These are phyloP conservation scores for Noturus placidus DNA, from an alignment of 2,113 vertebrate genomes.

Conservation along the genomic window DNA sequence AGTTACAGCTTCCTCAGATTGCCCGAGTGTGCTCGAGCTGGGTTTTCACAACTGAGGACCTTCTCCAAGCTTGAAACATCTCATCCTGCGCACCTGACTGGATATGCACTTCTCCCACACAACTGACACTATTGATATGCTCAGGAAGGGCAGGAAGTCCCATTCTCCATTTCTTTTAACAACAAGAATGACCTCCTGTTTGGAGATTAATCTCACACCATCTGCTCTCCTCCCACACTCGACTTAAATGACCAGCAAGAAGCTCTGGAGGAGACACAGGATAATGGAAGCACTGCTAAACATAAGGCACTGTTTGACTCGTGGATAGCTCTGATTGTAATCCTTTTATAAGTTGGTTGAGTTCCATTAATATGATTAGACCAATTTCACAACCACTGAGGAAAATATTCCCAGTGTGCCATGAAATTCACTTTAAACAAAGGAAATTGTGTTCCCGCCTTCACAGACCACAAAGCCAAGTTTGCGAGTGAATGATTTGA, in stretches of 20 bases:
- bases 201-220: slow-evolving; percentile 34
- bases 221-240: slow-evolving; percentile 13
- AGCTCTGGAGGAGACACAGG: neutral
- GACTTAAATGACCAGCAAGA: neutral
- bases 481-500: slow-evolving; percentile 10
- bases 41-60: slow-evolving; percentile 67
- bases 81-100: slow-evolving; percentile 25
- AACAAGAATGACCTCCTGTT: slow-evolving; percentile 17
- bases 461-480: neutral
- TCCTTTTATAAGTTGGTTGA: neutral
- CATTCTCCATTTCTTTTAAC: neutral
- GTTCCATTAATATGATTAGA: slow-evolving; percentile 18
- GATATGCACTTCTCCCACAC: neutral
- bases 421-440: slow-evolving; percentile 8
- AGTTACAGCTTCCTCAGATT: slow-evolving; percentile 53
- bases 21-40: slow-evolving; percentile 47
- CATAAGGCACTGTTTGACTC: slow-evolving; percentile 28
- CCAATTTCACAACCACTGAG: neutral
- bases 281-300: slow-evolving; percentile 34
- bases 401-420: slow-evolving; percentile 11
- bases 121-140: slow-evolving; percentile 23
- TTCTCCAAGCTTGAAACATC: neutral
- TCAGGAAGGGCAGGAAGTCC: neutral
- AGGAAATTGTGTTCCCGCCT: neutral
- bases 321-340: neutral